Conservation (phyloP, 2,113 vertebrate genomes). For the Colistium nudipinnis region DNA sequence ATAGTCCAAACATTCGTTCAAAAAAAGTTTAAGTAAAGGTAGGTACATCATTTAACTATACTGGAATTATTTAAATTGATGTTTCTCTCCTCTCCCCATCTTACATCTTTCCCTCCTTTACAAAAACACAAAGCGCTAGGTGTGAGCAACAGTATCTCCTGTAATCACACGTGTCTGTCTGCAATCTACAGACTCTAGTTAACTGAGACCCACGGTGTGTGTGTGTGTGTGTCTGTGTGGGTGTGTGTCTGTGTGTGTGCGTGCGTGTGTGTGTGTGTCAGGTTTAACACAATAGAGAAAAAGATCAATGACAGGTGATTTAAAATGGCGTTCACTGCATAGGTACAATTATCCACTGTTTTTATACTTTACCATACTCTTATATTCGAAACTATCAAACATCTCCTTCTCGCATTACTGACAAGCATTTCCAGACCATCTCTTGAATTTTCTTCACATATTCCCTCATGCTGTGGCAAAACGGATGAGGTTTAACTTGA, state of each 20-base stretch:
- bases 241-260: constrained; percentile 30
- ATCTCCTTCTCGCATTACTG: neutral
- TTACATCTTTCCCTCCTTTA: neutral
- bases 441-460: neutral
- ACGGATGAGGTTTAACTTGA: neutral
- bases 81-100: neutral
- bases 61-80: too few relatives aligned
- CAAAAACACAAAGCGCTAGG: constrained; percentile 79
- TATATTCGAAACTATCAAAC: neutral
- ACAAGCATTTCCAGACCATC: neutral
- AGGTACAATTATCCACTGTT: neutral
- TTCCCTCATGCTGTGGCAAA: neutral
- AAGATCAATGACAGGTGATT: neutral
- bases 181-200: constrained; percentile 90
- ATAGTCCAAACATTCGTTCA: too few relatives aligned
- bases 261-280: constrained; percentile 8
- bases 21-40: too few relatives aligned
- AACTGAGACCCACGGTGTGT: constrained; percentile 79
- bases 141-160: constrained; percentile 91
- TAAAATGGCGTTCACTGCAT: neutral
- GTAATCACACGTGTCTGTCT: constrained; percentile 97
- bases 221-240: constrained; percentile 46
- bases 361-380: neutral
- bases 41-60: too few relatives aligned
- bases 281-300: neutral